phyloP scores from a whole-genome alignment of 2,888 invertebrate genomes.

The Torymus aiolomorphi region DNA sequence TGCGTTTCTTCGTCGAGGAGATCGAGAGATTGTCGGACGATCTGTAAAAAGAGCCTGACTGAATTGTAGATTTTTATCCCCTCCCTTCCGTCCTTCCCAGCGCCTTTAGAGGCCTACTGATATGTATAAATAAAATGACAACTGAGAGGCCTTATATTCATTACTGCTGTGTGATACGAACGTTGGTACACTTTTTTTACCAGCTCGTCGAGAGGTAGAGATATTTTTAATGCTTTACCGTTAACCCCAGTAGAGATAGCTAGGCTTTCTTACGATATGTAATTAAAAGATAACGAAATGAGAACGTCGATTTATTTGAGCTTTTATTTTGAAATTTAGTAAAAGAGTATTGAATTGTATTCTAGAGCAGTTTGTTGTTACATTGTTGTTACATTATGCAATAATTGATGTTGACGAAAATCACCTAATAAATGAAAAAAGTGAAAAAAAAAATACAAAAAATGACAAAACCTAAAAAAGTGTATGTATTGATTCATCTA shows the following conservation, averaged over 20 bases:
- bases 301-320: constrained; percentile 5
- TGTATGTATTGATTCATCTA: no score
- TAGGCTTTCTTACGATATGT: no score
- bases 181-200: not conserved
- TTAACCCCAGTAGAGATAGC: not conserved
- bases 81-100: no score
- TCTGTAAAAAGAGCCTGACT: constrained; percentile 72
- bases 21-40: constrained; percentile 90
- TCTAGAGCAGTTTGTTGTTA: constrained; percentile 22
- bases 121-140: no score
- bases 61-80: constrained; percentile 15
- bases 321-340: constrained; percentile 32
- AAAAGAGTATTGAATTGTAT: constrained; percentile 1
- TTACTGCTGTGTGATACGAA: no score
- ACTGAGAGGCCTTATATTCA: no score
- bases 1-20: constrained; percentile 91
- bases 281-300: no score
- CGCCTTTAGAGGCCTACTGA: no score
- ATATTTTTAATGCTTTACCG: not conserved
- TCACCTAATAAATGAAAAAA: constrained; percentile 12
- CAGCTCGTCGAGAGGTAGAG: not conserved
- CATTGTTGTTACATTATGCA: constrained; percentile 32
- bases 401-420: constrained; percentile 18
- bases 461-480: no score
- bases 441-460: not conserved